These are phyloP conservation scores for Ahaetulla prasina DNA, from an alignment of 2,113 vertebrate genomes.

Conservation along the genomic window DNA sequence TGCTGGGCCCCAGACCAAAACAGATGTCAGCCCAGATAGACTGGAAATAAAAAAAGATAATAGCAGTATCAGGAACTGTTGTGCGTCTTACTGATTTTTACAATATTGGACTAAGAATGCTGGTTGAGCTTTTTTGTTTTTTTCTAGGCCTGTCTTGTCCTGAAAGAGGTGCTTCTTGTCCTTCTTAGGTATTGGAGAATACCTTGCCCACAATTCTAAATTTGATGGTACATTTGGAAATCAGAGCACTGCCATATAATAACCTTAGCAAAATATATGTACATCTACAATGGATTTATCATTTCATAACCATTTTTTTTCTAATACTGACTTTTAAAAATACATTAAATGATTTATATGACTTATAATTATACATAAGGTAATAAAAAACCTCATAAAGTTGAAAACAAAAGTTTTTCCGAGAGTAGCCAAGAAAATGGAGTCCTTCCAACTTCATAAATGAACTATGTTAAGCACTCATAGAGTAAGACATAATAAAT, in stretches of 20 bases:
- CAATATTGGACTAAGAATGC: background rate
- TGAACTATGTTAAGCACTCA: background rate
- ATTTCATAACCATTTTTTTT: background rate
- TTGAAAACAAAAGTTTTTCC: background rate
- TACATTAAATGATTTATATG: background rate
- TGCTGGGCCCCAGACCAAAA: background rate
- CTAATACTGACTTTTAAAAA: background rate
- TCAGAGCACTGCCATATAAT: background rate
- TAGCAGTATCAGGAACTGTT: background rate
- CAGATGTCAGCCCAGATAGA: background rate
- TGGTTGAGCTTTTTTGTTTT: background rate
- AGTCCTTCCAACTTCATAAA: background rate
- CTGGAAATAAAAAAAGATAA: background rate
- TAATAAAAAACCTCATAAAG: constrained; percentile 26
- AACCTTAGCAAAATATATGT: background rate
- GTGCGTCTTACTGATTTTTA: background rate
- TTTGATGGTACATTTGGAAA: background rate
- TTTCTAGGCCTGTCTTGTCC: background rate
- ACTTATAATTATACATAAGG: constrained; percentile 11
- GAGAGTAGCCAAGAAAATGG: background rate
- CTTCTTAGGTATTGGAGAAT: background rate
- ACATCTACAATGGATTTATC: background rate
- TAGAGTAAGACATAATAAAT: background rate
- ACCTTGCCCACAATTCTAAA: background rate
- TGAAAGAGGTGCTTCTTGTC: background rate